These are phyloP conservation scores for Penelope pileata DNA, from an alignment of 2,113 vertebrate genomes.

Conservation along the genomic window DNA sequence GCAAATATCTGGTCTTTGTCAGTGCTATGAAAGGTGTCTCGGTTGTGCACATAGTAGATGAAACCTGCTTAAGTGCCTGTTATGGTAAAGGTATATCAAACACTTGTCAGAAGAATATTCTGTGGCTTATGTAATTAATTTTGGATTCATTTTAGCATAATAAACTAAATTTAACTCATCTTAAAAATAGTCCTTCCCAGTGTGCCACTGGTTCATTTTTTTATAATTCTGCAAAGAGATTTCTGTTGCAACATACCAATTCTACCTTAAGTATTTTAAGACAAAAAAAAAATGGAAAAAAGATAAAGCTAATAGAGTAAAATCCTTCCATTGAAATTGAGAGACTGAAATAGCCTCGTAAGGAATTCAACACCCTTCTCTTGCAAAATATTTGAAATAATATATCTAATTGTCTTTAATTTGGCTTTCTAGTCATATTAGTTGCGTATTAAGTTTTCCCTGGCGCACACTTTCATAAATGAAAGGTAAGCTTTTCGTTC, in stretches of 20 bases:
- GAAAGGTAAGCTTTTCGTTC: slow-evolving; percentile 17
- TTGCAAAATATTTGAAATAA: background rate
- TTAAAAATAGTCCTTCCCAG: background rate
- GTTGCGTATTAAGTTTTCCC: background rate
- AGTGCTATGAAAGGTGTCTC: background rate
- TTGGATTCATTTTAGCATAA: background rate
- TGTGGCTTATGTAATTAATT: background rate
- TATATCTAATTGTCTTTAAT: background rate
- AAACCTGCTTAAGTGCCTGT: background rate
- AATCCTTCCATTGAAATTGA: background rate
- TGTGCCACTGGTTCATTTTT: background rate
- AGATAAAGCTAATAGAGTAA: background rate
- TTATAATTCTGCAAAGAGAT: background rate
- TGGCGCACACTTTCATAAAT: background rate
- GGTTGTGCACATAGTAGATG: background rate
- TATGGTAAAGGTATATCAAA: background rate
- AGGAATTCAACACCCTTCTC: background rate
- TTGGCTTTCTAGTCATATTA: background rate
- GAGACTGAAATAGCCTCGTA: background rate
- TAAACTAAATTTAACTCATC: background rate
- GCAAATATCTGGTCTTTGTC: background rate
- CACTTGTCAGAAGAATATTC: background rate
- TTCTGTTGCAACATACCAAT: background rate
- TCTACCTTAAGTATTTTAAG: background rate
- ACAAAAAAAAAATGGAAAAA: background rate